Percentiles rank a stretch among this genome's conserved stretches.
These are phyloP conservation scores for Venustaconcha ellipsiformis DNA, from an alignment of 1,140 invertebrate species.

Conservation along the genomic window DNA sequence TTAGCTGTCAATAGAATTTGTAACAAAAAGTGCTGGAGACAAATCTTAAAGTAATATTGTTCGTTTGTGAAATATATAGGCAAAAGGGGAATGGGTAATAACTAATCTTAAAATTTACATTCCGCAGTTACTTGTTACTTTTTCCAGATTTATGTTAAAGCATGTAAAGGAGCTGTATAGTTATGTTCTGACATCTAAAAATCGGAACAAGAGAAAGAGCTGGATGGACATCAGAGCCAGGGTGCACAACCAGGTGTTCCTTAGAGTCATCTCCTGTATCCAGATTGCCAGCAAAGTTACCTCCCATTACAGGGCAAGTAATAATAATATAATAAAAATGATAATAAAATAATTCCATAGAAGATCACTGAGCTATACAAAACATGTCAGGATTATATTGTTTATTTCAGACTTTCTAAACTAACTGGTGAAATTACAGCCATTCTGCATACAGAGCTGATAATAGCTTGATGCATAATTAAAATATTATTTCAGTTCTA, in stretches of 20 bases:
- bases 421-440: too few relatives aligned
- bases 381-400: too few relatives aligned
- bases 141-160: slow-evolving; percentile 57
- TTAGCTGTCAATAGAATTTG: background rate
- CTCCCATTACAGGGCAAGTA: slow-evolving; percentile 57
- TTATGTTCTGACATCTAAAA: slow-evolving; percentile 42
- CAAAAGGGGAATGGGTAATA: too few relatives aligned
- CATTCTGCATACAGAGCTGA: too few relatives aligned
- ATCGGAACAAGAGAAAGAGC: slow-evolving; percentile 32
- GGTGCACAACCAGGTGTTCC: slow-evolving; percentile 51
- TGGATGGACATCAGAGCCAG: slow-evolving; percentile 49
- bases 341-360: too few relatives aligned
- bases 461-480: too few relatives aligned
- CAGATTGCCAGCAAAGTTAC: slow-evolving; percentile 64
- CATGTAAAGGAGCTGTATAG: slow-evolving; percentile 56
- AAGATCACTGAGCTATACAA: too few relatives aligned
- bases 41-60: background rate
- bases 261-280: slow-evolving; percentile 58
- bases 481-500: too few relatives aligned
- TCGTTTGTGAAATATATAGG: background rate
- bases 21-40: background rate
- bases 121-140: slow-evolving; percentile 1
- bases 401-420: too few relatives aligned
- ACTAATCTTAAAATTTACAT: background rate
- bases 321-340: too few relatives aligned